phyloP scores from a whole-genome alignment of 2,113 vertebrate species.

The Okapia johnstoni region DNA sequence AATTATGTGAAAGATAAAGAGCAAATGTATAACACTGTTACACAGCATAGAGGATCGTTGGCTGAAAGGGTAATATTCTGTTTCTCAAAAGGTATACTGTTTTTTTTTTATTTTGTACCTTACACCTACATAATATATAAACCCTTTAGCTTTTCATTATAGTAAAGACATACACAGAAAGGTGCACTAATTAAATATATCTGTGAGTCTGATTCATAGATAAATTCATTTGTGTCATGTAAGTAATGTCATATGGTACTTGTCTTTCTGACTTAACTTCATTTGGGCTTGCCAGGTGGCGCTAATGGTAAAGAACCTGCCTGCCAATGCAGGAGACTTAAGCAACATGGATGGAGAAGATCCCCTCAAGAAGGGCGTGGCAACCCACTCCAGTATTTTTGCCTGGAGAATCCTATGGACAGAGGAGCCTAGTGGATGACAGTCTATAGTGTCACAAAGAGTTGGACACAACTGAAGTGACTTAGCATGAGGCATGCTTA shows the following conservation, averaged over 20 bases:
- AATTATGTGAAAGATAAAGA: background rate
- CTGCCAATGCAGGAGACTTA: background rate
- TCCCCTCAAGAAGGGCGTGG: background rate
- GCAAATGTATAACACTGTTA: background rate
- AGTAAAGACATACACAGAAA: background rate
- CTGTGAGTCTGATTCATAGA: background rate
- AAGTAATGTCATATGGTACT: background rate
- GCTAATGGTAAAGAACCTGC: background rate
- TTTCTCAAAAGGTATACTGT: background rate
- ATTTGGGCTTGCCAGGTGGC: background rate
- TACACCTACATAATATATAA: background rate
- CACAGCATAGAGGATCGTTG: background rate
- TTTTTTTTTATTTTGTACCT: slow-evolving; percentile 1
- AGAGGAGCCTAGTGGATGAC: background rate
- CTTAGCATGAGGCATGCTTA: background rate
- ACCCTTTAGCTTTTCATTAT: background rate
- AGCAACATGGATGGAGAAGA: background rate
- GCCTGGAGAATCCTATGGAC: background rate
- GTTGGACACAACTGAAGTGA: background rate
- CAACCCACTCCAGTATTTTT: background rate
- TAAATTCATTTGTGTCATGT: background rate
- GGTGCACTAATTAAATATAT: background rate
- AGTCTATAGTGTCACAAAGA: background rate
- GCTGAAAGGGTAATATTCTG: background rate
- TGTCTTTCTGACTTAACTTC: background rate